These are phyloP conservation scores for Tursiops truncatus DNA, from an alignment of 2,113 vertebrate species.

Conservation along the genomic window DNA sequence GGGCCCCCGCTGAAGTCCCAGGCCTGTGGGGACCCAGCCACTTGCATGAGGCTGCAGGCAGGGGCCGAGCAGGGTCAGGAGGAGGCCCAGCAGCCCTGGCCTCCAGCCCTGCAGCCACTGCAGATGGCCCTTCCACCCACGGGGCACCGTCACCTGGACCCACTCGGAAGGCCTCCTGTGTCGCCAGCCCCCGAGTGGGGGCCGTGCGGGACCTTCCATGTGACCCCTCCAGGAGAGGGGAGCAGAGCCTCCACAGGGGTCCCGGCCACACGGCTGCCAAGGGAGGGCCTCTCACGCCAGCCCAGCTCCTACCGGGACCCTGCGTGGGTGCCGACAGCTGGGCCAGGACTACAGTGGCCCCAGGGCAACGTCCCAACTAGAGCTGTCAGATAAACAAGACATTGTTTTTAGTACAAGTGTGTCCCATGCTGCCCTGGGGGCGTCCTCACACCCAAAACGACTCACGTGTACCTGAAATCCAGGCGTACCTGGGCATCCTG, in stretches of 20 bases:
- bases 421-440: accelerated
- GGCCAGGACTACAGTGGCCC: not conserved
- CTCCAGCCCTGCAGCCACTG: not conserved
- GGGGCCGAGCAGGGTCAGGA: accelerated
- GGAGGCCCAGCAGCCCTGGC: accelerated
- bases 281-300: not conserved
- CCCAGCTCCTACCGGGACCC: not conserved
- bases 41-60: accelerated
- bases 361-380: accelerated
- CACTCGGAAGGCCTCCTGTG: not conserved
- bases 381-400: accelerated
- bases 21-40: not conserved
- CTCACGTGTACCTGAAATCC: not conserved
- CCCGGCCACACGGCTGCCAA: accelerated
- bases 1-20: accelerated
- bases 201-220: not conserved
- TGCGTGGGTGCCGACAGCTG: accelerated
- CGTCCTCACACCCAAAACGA: accelerated
- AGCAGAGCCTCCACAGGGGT: accelerated
- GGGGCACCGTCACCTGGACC: not conserved
- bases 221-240: not conserved
- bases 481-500: accelerated
- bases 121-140: too few relatives aligned
- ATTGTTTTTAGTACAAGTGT: accelerated
- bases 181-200: too few relatives aligned